phyloP scores from a whole-genome alignment of 2,888 invertebrate genomes.

The Agrotis segetum region DNA sequence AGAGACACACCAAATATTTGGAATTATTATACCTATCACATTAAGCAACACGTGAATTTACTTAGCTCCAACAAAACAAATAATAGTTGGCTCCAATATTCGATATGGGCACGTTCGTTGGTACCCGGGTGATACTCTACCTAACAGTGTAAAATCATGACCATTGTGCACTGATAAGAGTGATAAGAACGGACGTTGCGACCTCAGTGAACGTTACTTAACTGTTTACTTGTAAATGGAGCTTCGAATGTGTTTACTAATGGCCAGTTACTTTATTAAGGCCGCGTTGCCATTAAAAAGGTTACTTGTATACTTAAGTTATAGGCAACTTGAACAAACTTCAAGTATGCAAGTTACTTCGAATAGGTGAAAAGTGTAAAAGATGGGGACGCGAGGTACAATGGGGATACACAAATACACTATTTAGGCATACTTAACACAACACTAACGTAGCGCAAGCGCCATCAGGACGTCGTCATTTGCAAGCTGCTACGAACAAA shows the following conservation, averaged over 20 bases:
- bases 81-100: slow-evolving; percentile 20
- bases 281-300: no score
- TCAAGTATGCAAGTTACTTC: no score
- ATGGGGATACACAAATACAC: no score
- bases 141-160: slow-evolving; percentile 63
- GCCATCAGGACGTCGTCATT: no score
- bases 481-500: no score
- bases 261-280: no score
- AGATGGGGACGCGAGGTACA: no score
- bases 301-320: no score
- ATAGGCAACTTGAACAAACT: no score
- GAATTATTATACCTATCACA: slow-evolving; percentile 8
- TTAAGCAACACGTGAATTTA: slow-evolving; percentile 35
- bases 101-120: slow-evolving; percentile 30
- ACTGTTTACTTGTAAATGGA: slow-evolving; percentile 38
- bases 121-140: slow-evolving; percentile 63
- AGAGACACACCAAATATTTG: background rate
- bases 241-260: slow-evolving; percentile 29
- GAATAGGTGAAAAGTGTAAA: no score
- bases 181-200: slow-evolving; percentile 65
- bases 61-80: slow-evolving; percentile 19
- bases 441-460: no score
- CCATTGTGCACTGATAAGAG: slow-evolving; percentile 64
- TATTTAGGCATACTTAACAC: no score
- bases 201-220: slow-evolving; percentile 49